Base-by-base conservation (phyloP, 2,797 vertebrate genomes). In the Lates japonicus region DNA sequence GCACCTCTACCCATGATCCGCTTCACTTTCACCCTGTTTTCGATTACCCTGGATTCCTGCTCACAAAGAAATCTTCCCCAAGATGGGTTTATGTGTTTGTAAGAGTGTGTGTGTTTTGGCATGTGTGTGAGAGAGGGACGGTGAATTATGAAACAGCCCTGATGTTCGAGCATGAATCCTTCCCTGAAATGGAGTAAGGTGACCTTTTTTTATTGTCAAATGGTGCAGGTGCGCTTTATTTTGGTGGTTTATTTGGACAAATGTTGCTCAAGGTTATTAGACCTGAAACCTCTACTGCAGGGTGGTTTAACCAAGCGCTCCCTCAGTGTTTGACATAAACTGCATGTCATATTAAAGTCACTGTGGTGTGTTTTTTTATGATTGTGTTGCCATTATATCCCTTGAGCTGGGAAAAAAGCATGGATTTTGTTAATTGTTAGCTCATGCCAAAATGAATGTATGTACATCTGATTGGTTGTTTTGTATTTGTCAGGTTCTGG, bases 401-500 rank as follows among this genome's bases (percentile, higher is more conserved):
- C 22, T 35, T 29, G 12, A 22, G 11, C 14, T 20, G 41, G 12
- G 5, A 19, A 31, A 33, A 49, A 52, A 84, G 78, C 74, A 84
- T 42, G 72, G 8, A 1, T 57, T 41, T 25, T 4, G 13, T 48
- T 22, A 25, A 17, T 12, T 41, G 12, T 11, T 19, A 5, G 4
- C 14, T 52, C 3, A 0, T 14, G 20, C 6, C 31, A 37, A 35
- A 49, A 22, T 25, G 1, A 76, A 35, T 9, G 16, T 13, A 12
- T 7, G 3, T 17, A 14, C 16, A 44, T 78, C 64, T 90, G 65
- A 89, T 78, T 35, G n/a, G 22, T 3, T 86, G 22, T 42, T 73
- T 58, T 87, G 6, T 76, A 2, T 64, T 37, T 4, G 12, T 61
- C 93, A 99, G 98, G 98, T 99, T 83, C 95, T 99, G 8, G 98